Evolutionary conservation across 2,113 vertebrate genomes (phyloP).

Genomic region (Macrotus californicus): DNA sequence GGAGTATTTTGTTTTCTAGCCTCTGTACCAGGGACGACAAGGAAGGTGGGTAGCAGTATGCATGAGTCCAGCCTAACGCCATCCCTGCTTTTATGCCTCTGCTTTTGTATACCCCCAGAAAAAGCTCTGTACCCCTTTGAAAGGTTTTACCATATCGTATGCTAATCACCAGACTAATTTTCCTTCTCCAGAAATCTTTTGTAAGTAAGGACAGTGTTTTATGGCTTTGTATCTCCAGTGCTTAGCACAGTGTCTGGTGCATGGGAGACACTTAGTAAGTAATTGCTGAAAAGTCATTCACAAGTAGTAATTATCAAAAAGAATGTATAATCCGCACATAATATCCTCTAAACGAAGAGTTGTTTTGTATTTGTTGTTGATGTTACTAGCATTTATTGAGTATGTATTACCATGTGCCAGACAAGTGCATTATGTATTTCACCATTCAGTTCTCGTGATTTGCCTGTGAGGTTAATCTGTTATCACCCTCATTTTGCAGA

Average conservation of each 20-base stretch:
- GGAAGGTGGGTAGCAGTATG: not conserved
- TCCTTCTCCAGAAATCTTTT: slow-evolving; percentile 1
- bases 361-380: not conserved
- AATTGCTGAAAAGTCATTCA: slow-evolving; percentile 3
- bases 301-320: not conserved
- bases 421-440: not conserved
- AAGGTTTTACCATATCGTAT: not conserved
- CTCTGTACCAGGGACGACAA: not conserved
- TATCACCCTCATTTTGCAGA: slow-evolving; percentile 1
- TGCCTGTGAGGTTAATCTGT: slow-evolving; percentile 4
- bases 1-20: not conserved
- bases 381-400: not conserved
- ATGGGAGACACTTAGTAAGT: not conserved
- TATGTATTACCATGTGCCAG: not conserved
- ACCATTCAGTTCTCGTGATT: not conserved
- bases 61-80: not conserved
- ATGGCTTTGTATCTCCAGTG: not conserved
- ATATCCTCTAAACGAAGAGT: not conserved
- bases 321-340: not conserved
- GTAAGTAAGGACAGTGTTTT: not conserved
- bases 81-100: not conserved
- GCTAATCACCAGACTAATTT: not conserved
- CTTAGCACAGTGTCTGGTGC: not conserved
- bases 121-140: not conserved
- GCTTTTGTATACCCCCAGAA: not conserved